Evolutionary conservation across 2,113 vertebrate species (phyloP).

Genomic region (Pterophyllum scalare): DNA sequence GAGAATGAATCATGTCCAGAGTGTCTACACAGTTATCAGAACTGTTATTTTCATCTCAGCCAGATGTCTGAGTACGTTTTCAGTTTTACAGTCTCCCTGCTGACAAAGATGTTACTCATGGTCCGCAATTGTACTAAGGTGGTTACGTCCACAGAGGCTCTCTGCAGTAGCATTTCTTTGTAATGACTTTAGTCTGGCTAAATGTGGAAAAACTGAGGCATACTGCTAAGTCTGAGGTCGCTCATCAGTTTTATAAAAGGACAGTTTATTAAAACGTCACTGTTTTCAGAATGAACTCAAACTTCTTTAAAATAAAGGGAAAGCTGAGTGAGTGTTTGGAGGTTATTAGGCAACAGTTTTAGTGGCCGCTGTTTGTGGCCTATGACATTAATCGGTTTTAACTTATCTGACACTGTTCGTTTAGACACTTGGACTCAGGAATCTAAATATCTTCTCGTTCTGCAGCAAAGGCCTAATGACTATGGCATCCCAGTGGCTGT

Average conservation of each 20-base stretch:
- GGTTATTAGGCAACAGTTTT: background rate
- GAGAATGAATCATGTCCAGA: background rate
- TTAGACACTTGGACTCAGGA: background rate
- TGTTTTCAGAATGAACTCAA: background rate
- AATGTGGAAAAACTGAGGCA: background rate
- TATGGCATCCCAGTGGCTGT: constrained; percentile 96
- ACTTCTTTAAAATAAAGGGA: background rate
- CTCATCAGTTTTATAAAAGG: background rate
- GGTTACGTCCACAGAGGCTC: background rate
- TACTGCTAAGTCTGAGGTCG: background rate
- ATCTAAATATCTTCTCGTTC: background rate
- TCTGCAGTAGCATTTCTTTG: background rate
- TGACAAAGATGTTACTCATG: background rate
- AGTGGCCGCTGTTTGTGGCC: no score
- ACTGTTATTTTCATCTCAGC: background rate
- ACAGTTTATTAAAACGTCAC: background rate
- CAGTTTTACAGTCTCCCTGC: background rate
- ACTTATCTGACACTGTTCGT: background rate
- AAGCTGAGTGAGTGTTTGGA: background rate
- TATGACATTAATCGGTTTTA: background rate
- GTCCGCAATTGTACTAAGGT: no score
- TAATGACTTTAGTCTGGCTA: background rate
- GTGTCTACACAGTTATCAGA: no score
- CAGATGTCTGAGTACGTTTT: no score
- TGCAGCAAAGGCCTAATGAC: constrained; percentile 93